Conservation (phyloP, 2,113 vertebrate species). For the Chaetorhynchus papuensis region DNA sequence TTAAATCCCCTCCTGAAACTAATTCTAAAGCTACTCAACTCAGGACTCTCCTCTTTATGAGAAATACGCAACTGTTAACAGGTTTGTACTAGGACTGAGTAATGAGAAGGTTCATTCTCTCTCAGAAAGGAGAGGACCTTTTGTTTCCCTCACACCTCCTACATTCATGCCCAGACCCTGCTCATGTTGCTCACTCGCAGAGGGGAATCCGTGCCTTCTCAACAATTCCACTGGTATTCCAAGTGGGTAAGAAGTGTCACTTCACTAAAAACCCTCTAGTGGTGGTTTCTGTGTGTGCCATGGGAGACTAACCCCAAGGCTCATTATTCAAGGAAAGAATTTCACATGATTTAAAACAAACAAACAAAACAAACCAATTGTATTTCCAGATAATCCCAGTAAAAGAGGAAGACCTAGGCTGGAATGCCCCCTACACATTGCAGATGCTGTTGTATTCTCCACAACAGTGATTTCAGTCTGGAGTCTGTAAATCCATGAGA, state of each 20-base stretch:
- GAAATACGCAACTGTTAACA: not conserved
- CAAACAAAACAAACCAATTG: not conserved
- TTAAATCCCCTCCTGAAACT: not conserved
- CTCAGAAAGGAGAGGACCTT: not conserved
- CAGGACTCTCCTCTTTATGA: not conserved
- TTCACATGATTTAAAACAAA: not conserved
- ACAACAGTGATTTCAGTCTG: not conserved
- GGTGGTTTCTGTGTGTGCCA: not conserved
- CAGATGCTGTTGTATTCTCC: not conserved
- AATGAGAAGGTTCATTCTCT: not conserved
- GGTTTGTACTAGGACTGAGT: not conserved
- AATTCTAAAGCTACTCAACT: not conserved
- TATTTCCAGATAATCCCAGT: not conserved
- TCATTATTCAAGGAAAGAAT: not conserved
- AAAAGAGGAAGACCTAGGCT: not conserved
- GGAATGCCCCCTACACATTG: not conserved
- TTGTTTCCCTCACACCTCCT: not conserved
- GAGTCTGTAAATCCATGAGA: not conserved
- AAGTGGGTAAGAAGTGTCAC: not conserved
- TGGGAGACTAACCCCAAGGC: not conserved
- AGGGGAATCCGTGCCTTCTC: not conserved
- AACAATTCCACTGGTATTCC: not conserved
- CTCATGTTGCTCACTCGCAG: not conserved
- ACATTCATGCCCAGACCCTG: not conserved
- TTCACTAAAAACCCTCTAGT: not conserved